Percentiles rank a stretch among this genome's conserved stretches.
Evolutionary conservation across 1,140 invertebrate species (phyloP).

Genomic region (Zaprionus taronus): DNA sequence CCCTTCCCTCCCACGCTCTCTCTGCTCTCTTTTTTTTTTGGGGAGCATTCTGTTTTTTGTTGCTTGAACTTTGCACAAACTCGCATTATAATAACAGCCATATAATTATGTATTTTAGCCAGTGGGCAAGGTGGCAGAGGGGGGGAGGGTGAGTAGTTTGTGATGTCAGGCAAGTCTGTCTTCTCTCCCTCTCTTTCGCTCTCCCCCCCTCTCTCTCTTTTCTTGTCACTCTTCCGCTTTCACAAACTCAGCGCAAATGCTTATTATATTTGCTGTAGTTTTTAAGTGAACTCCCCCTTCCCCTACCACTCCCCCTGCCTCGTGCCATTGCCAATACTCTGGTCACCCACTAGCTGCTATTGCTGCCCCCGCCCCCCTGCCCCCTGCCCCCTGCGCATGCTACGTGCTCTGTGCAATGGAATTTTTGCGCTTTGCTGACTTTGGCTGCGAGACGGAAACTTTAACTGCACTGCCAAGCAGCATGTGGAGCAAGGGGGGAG

Average conservation of each 20-base stretch:
- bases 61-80: conserved; percentile 67
- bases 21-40: not conserved
- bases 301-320: not conserved
- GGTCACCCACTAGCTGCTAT: not conserved
- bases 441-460: conserved; percentile 44
- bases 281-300: conserved; percentile 52
- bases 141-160: not conserved
- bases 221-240: not conserved
- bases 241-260: conserved; percentile 52
- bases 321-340: not conserved
- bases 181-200: not conserved
- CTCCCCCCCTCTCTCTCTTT: not conserved
- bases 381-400: not conserved
- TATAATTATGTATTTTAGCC: conserved; percentile 74
- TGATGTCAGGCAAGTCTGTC: not conserved
- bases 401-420: conserved; percentile 74
- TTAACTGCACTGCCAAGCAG: conserved; percentile 55
- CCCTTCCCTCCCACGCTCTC: not conserved
- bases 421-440: conserved; percentile 59
- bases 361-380: not conserved
- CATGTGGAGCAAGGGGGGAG: not conserved
- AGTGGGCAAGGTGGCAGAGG: conserved; percentile 36
- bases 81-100: conserved; percentile 72
- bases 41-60: conserved; percentile 40
- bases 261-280: conserved; percentile 73